Evolutionary conservation across 2,888 invertebrate genomes (phyloP).

Genomic region (Melitaea athalia): DNA sequence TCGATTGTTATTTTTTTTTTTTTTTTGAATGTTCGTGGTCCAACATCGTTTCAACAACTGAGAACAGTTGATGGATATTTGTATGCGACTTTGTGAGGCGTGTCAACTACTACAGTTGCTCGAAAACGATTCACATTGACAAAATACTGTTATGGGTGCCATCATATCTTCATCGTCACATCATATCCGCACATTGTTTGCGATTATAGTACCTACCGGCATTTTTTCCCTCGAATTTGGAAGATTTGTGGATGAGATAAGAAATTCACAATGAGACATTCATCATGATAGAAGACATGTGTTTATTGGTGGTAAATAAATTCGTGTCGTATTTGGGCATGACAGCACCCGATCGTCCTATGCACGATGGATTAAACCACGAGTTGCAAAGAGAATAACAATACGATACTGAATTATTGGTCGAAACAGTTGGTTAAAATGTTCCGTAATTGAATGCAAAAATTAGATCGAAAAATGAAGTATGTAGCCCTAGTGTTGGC

Average conservation of each 20-base stretch:
- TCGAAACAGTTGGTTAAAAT: constrained; percentile 44
- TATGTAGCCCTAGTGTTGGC: too few relatives aligned
- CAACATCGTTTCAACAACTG: constrained; percentile 43
- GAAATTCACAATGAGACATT: constrained; percentile 37
- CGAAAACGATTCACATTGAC: constrained; percentile 44
- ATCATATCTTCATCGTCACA: constrained; percentile 40
- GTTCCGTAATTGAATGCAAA: constrained; percentile 42
- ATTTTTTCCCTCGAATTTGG: too few relatives aligned
- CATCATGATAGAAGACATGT: constrained; percentile 36
- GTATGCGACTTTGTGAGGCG: constrained; percentile 44
- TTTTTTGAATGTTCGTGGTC: constrained; percentile 52
- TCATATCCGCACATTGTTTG: too few relatives aligned
- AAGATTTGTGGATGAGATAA: background rate
- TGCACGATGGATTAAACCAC: constrained; percentile 40
- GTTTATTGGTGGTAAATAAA: constrained; percentile 41
- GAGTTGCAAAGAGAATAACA: constrained; percentile 39
- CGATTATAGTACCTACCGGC: too few relatives aligned
- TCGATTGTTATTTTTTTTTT: constrained; percentile 49
- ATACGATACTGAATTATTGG: constrained; percentile 41
- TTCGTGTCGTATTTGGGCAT: constrained; percentile 45
- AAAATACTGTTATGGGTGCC: constrained; percentile 41
- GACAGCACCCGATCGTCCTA: constrained; percentile 42
- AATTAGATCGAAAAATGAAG: too few relatives aligned
- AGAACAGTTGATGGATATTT: constrained; percentile 45
- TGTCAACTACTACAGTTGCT: constrained; percentile 42